A percentile compares a stretch with the other conserved stretches of the same genome.
Conservation (phyloP, 2,888 invertebrate species). For the Cephus spinipes region DNA sequence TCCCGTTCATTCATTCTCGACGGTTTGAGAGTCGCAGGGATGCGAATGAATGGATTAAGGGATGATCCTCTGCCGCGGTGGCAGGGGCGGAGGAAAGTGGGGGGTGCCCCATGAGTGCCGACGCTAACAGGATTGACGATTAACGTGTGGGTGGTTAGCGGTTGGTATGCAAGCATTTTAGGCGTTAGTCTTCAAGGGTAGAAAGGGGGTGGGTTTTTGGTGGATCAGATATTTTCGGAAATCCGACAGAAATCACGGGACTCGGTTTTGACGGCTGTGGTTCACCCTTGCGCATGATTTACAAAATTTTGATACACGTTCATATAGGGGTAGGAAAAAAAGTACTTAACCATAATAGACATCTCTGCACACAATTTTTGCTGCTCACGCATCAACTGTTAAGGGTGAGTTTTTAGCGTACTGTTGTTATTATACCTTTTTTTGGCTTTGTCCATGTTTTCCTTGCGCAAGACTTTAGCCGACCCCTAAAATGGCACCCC, state of each 20-base stretch:
- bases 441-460: conserved; percentile 29
- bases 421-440: no score
- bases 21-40: conserved; percentile 54
- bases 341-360: neutral
- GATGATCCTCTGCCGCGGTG: conserved; percentile 61
- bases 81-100: conserved; percentile 12
- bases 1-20: conserved; percentile 48
- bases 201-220: neutral
- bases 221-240: neutral
- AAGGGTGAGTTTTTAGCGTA: no score
- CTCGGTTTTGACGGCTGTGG: no score
- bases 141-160: conserved; percentile 46
- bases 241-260: no score
- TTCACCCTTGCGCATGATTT: no score
- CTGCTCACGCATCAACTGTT: neutral
- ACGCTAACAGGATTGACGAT: conserved; percentile 58
- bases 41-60: conserved; percentile 66
- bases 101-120: conserved; percentile 52
- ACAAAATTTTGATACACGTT: neutral
- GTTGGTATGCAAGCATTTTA: conserved; percentile 25
- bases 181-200: neutral
- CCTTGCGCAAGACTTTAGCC: conserved; percentile 41
- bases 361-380: neutral
- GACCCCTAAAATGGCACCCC: conserved; percentile 38
- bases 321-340: neutral